Evolutionary conservation across 2,888 invertebrate species (phyloP).

Genomic region (Microplitis manilae): DNA sequence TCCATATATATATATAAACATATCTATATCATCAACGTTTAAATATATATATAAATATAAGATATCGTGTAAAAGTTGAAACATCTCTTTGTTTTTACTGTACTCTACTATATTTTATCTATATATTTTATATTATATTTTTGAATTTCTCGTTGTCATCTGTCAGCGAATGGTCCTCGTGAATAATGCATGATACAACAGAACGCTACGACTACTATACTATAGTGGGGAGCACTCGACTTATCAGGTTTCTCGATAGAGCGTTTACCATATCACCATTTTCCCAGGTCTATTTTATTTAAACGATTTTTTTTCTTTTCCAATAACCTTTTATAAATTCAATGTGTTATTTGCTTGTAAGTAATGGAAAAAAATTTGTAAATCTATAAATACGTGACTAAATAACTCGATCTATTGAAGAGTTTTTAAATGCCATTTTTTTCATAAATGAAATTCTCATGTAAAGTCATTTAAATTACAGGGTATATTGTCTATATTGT

Average conservation of each 20-base stretch:
- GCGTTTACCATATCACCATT: conserved; percentile 39
- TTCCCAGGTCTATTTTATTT: conserved; percentile 15
- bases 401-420: no score
- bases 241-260: conserved; percentile 47
- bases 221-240: conserved; percentile 5
- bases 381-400: no score
- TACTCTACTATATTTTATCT: background rate
- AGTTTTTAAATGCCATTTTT: no score
- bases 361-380: background rate
- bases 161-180: conserved; percentile 28
- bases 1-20: conserved; percentile 3
- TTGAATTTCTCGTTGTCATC: conserved; percentile 32
- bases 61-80: background rate
- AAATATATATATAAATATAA: background rate
- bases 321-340: conserved; percentile 31
- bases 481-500: no score
- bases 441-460: no score
- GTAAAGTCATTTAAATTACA: no score
- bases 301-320: conserved; percentile 28
- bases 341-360: background rate
- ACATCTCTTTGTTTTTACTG: background rate
- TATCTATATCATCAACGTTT: background rate
- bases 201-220: background rate
- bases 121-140: background rate
- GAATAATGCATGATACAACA: conserved; percentile 39